phyloP scores from a whole-genome alignment of 2,888 invertebrate species.

The Epiblema foenella region DNA sequence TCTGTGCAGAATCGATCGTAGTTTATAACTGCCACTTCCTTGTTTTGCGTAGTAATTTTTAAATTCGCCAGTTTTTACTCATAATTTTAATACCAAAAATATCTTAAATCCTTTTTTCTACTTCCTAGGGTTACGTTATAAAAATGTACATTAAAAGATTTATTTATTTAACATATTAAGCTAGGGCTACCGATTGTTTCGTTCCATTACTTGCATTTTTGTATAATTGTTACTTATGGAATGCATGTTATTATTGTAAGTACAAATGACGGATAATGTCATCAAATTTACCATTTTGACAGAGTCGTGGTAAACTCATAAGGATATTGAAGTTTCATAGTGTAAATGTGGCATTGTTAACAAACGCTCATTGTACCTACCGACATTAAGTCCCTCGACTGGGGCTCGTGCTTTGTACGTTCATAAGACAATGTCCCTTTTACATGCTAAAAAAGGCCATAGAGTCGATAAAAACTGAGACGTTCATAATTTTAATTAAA shows the following conservation, averaged over 20 bases:
- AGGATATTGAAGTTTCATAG: not conserved
- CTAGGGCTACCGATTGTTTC: constrained; percentile 64
- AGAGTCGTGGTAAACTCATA: constrained; percentile 15
- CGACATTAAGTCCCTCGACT: not conserved
- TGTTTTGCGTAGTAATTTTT: constrained; percentile 35
- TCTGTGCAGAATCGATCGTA: constrained; percentile 30
- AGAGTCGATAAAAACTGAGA: not conserved
- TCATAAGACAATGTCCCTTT: constrained; percentile 3
- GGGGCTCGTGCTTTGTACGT: not conserved
- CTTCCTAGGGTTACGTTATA: constrained; percentile 80
- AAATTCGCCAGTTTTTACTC: constrained; percentile 42
- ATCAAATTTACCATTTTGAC: constrained; percentile 37
- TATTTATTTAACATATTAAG: constrained; percentile 50
- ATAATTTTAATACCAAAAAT: constrained; percentile 54
- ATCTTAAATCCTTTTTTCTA: constrained; percentile 51
- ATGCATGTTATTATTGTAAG: constrained; percentile 63
- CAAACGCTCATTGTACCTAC: not conserved
- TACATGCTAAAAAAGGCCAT: constrained; percentile 1
- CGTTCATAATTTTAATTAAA: not conserved
- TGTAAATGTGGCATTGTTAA: not conserved
- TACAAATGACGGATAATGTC: constrained; percentile 37
- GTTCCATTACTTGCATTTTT: constrained; percentile 83
- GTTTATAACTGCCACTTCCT: constrained; percentile 26
- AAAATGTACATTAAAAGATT: constrained; percentile 65
- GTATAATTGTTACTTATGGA: constrained; percentile 79